These are phyloP conservation scores for Drosophila paulistorum DNA, from an alignment of 1,140 invertebrate species.

Conservation along the genomic window DNA sequence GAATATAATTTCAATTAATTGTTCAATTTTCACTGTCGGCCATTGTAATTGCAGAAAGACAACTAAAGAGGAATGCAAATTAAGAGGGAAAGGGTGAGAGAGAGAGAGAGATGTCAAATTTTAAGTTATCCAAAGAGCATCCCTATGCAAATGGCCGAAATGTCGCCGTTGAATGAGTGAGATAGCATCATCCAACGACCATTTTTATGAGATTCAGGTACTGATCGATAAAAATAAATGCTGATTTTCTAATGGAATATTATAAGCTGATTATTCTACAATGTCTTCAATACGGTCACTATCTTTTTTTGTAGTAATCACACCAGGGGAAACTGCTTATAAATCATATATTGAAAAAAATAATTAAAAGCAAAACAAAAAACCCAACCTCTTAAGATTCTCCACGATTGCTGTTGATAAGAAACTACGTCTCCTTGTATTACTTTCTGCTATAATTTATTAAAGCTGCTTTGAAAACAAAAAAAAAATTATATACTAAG, in stretches of 20 bases:
- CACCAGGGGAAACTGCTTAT: conserved; percentile 8
- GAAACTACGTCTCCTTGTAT: conserved; percentile 22
- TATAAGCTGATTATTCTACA: no score
- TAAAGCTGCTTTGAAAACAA: conserved; percentile 42
- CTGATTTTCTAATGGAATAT: no score
- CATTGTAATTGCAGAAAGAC: background rate
- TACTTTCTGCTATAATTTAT: conserved; percentile 43
- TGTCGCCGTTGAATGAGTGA: background rate
- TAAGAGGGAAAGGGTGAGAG: background rate
- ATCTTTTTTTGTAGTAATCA: background rate
- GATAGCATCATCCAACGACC: no score
- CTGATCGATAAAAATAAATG: no score
- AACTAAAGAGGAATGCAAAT: background rate
- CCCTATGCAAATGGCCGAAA: background rate
- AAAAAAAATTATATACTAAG: conserved; percentile 32
- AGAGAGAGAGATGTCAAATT: background rate
- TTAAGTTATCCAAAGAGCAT: no score
- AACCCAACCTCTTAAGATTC: conserved; percentile 12
- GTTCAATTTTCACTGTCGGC: background rate
- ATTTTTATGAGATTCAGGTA: no score
- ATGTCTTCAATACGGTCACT: background rate
- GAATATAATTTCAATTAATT: background rate
- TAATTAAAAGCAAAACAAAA: background rate
- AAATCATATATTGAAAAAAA: conserved; percentile 4
- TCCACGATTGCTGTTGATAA: conserved; percentile 12